These are phyloP conservation scores for Ophiothrix spiculata DNA, from an alignment of 35 echinoderm and acorn worm species.

Conservation along the genomic window DNA sequence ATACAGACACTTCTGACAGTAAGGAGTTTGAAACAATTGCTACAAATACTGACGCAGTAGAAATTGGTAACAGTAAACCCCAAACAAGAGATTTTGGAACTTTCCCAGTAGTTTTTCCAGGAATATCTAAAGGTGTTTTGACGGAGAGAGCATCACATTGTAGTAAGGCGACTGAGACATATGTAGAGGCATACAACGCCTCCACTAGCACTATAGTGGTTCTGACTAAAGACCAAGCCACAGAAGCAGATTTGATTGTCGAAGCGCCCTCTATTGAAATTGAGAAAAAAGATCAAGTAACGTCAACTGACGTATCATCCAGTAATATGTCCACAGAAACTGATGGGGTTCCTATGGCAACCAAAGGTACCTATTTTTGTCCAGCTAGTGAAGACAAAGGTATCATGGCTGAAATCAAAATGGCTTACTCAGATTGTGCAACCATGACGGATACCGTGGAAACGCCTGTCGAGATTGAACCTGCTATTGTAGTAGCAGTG, in stretches of 20 bases:
- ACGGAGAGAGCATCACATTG: constrained; percentile 23
- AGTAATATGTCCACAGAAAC: constrained; percentile 15
- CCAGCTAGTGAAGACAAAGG: not conserved
- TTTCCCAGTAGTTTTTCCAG: constrained; percentile 8
- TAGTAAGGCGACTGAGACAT: constrained; percentile 3
- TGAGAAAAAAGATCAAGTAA: not conserved
- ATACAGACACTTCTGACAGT: too few relatives aligned
- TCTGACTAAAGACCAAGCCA: not conserved
- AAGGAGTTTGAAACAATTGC: too few relatives aligned
- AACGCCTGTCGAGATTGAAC: not conserved
- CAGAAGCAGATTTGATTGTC: not conserved
- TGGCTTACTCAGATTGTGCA: not conserved
- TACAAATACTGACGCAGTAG: constrained; percentile 30
- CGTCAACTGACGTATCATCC: not conserved
- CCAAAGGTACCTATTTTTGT: not conserved
- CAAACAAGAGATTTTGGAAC: constrained; percentile 37
- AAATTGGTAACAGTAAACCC: not conserved
- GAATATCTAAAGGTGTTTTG: not conserved
- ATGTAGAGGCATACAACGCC: not conserved
- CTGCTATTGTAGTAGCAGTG: not conserved
- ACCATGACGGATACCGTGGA: not conserved
- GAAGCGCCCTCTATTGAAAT: not conserved
- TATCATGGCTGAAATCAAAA: not conserved
- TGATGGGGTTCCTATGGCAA: not conserved
- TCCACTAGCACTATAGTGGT: not conserved